Evolutionary conservation across 2,888 invertebrate species (phyloP).

Genomic region (Euzetes globulus): DNA sequence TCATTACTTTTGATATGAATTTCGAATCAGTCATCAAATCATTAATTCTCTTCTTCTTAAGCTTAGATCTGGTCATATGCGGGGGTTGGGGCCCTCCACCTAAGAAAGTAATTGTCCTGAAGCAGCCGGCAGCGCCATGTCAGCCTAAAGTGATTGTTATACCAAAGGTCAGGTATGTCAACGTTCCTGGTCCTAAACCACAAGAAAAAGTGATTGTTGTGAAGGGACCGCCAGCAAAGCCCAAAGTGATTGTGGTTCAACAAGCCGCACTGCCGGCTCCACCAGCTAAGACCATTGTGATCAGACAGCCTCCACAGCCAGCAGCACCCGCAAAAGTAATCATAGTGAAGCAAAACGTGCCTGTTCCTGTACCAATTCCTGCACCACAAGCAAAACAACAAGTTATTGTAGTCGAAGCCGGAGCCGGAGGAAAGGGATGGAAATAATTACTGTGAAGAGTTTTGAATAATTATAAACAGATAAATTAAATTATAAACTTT

Average conservation of each 20-base stretch:
- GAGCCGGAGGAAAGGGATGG: neutral
- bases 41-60: neutral
- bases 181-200: conserved; percentile 13
- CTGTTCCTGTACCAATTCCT: neutral
- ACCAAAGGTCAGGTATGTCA: neutral
- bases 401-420: neutral
- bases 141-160: conserved; percentile 1
- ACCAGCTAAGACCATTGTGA: conserved; percentile 12
- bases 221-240: neutral
- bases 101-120: neutral
- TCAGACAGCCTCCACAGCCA: neutral
- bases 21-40: neutral
- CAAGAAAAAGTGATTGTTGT: conserved; percentile 2
- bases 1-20: neutral
- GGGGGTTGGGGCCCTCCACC: neutral
- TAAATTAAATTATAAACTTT: too few relatives aligned
- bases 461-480: too few relatives aligned
- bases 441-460: too few relatives aligned
- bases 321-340: neutral
- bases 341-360: neutral
- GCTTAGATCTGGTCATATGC: neutral
- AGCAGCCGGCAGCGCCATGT: neutral
- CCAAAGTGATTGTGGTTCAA: conserved; percentile 7
- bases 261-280: neutral
- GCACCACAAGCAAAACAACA: neutral